Evolutionary conservation across 2,113 vertebrate genomes (phyloP).

Genomic region (Gopherus evgoodei): DNA sequence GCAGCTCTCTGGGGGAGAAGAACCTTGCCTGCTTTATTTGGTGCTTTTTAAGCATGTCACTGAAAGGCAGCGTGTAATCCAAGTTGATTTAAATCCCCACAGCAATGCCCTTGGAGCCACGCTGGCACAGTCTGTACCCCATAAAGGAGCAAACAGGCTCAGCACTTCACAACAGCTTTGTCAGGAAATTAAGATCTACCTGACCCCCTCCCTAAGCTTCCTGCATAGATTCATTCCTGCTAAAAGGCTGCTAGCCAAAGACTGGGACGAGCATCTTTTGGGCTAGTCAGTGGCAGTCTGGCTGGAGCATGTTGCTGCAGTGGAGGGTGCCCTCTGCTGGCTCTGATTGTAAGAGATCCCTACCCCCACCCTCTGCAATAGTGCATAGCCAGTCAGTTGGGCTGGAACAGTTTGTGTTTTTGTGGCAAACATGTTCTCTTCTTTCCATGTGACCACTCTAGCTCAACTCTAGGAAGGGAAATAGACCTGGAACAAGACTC

Average conservation of each 20-base stretch:
- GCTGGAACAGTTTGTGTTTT: background rate
- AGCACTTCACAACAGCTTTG: background rate
- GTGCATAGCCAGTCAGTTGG: background rate
- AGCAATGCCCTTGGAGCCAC: background rate
- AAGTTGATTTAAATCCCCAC: constrained; percentile 34
- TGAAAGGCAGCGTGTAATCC: constrained; percentile 39
- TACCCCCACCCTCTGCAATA: background rate
- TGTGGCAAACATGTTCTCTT: background rate
- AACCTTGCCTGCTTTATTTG: constrained; percentile 51
- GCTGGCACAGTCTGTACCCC: background rate
- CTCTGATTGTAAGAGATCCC: background rate
- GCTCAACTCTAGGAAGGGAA: background rate
- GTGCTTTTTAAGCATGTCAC: constrained; percentile 15
- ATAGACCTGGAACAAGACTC: background rate
- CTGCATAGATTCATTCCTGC: background rate
- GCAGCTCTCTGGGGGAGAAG: constrained; percentile 29
- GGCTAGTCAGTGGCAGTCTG: fast-evolving
- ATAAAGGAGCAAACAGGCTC: fast-evolving
- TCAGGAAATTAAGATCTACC: background rate
- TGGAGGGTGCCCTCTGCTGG: constrained; percentile 11
- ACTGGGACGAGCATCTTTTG: background rate
- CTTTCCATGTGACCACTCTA: background rate
- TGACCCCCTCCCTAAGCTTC: background rate
- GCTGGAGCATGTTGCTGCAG: background rate
- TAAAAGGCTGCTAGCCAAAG: background rate